Evolutionary conservation across 2,113 vertebrate genomes (phyloP).

Genomic region (Crotalus horridus): DNA sequence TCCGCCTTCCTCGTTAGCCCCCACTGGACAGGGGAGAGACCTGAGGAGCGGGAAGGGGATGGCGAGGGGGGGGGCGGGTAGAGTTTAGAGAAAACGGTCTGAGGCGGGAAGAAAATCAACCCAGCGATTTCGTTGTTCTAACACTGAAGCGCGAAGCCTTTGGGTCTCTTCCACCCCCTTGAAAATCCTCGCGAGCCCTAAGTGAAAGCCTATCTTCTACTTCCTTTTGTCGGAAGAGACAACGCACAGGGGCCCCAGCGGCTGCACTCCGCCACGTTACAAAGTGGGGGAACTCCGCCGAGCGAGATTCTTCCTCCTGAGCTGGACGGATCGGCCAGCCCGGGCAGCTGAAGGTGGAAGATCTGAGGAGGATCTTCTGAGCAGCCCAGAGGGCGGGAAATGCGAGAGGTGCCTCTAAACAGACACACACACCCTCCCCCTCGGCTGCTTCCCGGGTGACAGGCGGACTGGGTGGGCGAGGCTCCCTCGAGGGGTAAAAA

Average conservation of each 20-base stretch:
- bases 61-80: background rate
- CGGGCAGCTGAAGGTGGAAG: background rate
- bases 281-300: background rate
- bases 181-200: background rate
- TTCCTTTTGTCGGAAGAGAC: background rate
- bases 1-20: background rate
- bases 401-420: background rate
- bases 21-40: background rate
- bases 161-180: background rate
- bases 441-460: background rate
- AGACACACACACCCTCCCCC: too few species aligned
- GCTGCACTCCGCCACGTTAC: background rate
- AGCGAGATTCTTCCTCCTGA: too few species aligned
- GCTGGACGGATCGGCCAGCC: background rate
- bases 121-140: rapidly evolving
- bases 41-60: background rate
- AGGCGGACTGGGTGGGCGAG: background rate
- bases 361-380: background rate
- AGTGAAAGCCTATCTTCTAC: background rate
- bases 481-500: background rate
- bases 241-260: background rate
- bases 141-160: background rate
- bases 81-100: background rate
- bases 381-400: background rate
- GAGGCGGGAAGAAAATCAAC: too few species aligned